These are phyloP conservation scores for Varroa destructor DNA, from an alignment of 1,140 invertebrate genomes.

Conservation along the genomic window DNA sequence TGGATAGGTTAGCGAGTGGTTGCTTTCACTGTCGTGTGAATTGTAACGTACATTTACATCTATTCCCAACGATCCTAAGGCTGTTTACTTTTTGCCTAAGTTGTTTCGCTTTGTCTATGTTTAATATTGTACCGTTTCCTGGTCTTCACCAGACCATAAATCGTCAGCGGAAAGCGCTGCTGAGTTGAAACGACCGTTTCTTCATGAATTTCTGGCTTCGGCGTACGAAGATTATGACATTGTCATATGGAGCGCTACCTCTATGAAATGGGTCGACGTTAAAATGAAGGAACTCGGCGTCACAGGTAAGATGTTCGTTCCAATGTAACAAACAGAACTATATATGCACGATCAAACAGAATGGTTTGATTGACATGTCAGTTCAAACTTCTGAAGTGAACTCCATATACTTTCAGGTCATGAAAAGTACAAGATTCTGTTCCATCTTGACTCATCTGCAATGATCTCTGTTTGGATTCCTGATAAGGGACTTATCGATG, in stretches of 20 bases:
- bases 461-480: conserved; percentile 86
- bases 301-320: conserved; percentile 26
- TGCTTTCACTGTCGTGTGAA: too few relatives aligned
- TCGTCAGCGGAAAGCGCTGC: conserved; percentile 71
- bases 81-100: too few relatives aligned
- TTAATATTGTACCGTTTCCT: background rate
- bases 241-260: conserved; percentile 61
- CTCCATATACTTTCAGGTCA: conserved; percentile 45
- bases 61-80: too few relatives aligned
- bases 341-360: too few relatives aligned
- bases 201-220: conserved; percentile 84
- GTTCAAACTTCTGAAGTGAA: too few relatives aligned
- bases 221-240: conserved; percentile 62
- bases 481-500: conserved; percentile 77
- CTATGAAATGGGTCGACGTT: conserved; percentile 95
- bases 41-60: too few relatives aligned
- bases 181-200: conserved; percentile 83
- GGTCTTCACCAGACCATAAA: conserved; percentile 56
- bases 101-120: too few relatives aligned
- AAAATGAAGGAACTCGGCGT: conserved; percentile 90
- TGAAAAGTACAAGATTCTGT: conserved; percentile 77
- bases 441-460: conserved; percentile 73
- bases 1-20: too few relatives aligned
- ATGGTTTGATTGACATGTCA: too few relatives aligned
- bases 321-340: too few relatives aligned